Evolutionary conservation across 1,140 invertebrate species (phyloP), one percentile per base, ranked within the genome.

Genomic region (Drosophila triauraria): DNA sequence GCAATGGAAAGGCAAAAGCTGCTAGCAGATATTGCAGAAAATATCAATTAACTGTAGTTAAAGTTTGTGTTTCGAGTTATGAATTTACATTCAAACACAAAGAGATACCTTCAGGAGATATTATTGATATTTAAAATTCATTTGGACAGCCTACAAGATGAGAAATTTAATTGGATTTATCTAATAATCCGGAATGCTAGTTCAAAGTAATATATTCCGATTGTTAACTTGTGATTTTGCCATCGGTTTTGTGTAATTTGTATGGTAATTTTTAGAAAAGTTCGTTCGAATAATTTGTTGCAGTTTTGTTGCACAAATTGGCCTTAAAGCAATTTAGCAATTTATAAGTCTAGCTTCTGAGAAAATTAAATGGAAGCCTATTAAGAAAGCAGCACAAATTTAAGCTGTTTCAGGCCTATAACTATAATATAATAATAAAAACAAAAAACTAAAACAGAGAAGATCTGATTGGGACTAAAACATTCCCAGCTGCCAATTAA

Each of bases 1-100:
- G 30, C 27, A n/a, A 57, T 50, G 64, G 35, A 56, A 56, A 56
- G 23, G 35, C 17, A 47, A 68, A 42, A 25, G 46, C 35, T 17
- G 62, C 58, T 23, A 13, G 32, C 27, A 67, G 48, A 32, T 40
- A 70, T 30, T 17, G 51, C 51, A 32, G 35, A 47, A 58, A 70
- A 70, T 71, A 71, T 78, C 54, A 62, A 78, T 78, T 78, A 78
- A 64, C 53, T 60, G 58, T 60, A 44, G 40, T 78, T 78, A 71
- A 64, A 72, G 53, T 78, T 78, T 78, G 53, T 32, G 53, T 50
- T 54, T 38, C 13, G 8, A 35, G 17, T 64, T 51, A 10, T 5
- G 27, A 70, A 70, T 71, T 69, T 70, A n/a, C 63, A 56, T 71
- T 69, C 32, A 35, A 35, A 40, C 25, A 3, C 2, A 54, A 54